These are phyloP conservation scores for Rissa tridactyla DNA, from an alignment of 2,113 vertebrate genomes.

Conservation along the genomic window DNA sequence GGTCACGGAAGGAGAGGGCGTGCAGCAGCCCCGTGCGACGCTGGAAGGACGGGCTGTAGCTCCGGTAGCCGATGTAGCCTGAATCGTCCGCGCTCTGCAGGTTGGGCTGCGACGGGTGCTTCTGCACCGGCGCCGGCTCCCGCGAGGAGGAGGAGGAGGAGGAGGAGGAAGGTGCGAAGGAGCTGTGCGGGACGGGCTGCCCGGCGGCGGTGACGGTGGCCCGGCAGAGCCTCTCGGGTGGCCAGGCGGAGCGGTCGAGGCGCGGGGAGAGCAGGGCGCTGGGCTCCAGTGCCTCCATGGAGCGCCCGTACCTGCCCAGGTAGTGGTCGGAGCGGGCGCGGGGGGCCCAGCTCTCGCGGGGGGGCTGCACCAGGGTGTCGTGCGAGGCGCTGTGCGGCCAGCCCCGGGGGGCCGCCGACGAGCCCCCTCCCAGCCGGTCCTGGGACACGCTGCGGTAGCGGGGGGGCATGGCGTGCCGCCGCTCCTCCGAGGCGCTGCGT, in stretches of 20 bases:
- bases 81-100: constrained; percentile 83
- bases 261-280: constrained; percentile 72
- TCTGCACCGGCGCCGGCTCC: constrained; percentile 56
- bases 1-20: constrained; percentile 90
- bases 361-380: constrained; percentile 84
- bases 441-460: constrained; percentile 93
- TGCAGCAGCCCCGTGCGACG: constrained; percentile 91
- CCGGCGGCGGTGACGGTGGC: neutral
- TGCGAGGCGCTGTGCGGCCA: constrained; percentile 94
- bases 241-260: constrained; percentile 72
- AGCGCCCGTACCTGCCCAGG: constrained; percentile 80
- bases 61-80: constrained; percentile 87
- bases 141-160: constrained; percentile 50
- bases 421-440: constrained; percentile 85
- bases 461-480: constrained; percentile 77
- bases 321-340: constrained; percentile 86
- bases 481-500: constrained; percentile 72
- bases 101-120: constrained; percentile 73
- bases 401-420: constrained; percentile 41
- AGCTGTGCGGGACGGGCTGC: constrained; percentile 32
- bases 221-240: constrained; percentile 17
- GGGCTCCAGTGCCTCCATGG: constrained; percentile 84
- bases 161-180: constrained; percentile 41
- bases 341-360: constrained; percentile 66
- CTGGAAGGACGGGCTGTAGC: constrained; percentile 96